Conservation (phyloP, 2,888 invertebrate species). For the Caenorhabditis sp. region DNA sequence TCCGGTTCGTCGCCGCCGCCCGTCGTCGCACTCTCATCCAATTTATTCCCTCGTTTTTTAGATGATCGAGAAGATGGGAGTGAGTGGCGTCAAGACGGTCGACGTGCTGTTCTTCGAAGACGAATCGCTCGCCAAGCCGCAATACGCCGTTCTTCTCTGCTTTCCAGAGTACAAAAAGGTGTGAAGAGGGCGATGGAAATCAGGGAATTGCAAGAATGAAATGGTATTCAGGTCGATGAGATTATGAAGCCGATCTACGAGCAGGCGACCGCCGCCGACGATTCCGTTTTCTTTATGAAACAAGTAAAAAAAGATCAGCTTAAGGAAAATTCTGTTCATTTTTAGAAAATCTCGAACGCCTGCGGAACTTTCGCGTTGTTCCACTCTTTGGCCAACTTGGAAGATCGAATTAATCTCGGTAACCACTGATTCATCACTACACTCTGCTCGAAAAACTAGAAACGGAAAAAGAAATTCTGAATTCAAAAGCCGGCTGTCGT, state of each 20-base stretch:
- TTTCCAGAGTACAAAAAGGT: conserved; percentile 76
- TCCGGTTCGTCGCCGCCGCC: conserved; percentile 47
- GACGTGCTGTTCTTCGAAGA: conserved; percentile 94
- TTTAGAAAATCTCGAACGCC: conserved; percentile 81
- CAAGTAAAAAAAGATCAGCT: conserved; percentile 41
- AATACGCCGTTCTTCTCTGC: conserved; percentile 87
- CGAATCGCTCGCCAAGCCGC: conserved; percentile 89
- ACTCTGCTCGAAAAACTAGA: not conserved
- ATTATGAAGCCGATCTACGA: conserved; percentile 69
- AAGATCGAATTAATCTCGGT: conserved; percentile 68
- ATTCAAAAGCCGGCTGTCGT: not conserved
- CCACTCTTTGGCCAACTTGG: conserved; percentile 89
- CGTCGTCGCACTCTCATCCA: conserved; percentile 5
- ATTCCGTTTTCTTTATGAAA: conserved; percentile 75
- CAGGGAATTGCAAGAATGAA: not conserved
- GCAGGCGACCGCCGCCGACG: conserved; percentile 57
- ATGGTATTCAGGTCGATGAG: conserved; percentile 61
- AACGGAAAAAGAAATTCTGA: not conserved
- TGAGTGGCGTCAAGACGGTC: conserved; percentile 84
- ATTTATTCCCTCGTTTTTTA: conserved; percentile 53
- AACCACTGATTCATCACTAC: not conserved
- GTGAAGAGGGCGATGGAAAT: conserved; percentile 14
- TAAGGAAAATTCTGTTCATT: not conserved
- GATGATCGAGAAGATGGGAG: conserved; percentile 75
- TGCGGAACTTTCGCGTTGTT: conserved; percentile 97